Evolutionary conservation across 2,888 invertebrate species (phyloP), one percentile per base, ranked within the genome.

Genomic region (Platycheirus rosarum): DNA sequence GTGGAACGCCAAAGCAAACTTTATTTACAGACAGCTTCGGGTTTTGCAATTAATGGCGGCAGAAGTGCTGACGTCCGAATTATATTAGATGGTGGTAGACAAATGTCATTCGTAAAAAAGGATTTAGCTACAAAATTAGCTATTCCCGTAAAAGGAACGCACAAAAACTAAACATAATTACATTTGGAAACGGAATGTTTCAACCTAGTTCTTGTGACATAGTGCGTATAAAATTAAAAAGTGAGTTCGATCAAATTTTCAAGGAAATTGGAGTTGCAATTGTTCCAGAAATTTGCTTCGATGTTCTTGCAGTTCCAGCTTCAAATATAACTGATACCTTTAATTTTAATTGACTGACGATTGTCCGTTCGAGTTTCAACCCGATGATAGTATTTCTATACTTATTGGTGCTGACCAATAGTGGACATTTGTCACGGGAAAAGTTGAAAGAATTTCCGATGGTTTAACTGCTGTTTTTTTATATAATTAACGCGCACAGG

Each of bases 391-490:
- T 11, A 48, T 63, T 18, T 48, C 46, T 7, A 18, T 37, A 9
- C 14, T 48, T 1, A 35, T 84, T 14, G 80, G 80, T 1, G 74
- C 79, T 57, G 77, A 84, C 42, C 26, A 76, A 53, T 85, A 84
- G 35, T 85, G 78, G 73, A 44, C 63, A 49, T 75, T 78, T 49
- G 65, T 73, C 35, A 62, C 68, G 13, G 51, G 26, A 32, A 46
- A 46, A 2, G 9, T 23, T 7, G 4, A 63, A 48, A 14, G 48
- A 11, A 63, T 48, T 20, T 16, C 16, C 23, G 35, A 48, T 13
- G 3, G 11, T 9, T 48, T 63, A 32, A 48, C 20, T 2, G 46
- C 62, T 1, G 18, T 35, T 5, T 4, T 7, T 32, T 8, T 32
- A 6, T 8, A 32, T 5, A 8, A 8, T 7, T 23, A 23, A 23